phyloP scores from a whole-genome alignment of 2,797 vertebrate species.

The Fundulus diaphanus region DNA sequence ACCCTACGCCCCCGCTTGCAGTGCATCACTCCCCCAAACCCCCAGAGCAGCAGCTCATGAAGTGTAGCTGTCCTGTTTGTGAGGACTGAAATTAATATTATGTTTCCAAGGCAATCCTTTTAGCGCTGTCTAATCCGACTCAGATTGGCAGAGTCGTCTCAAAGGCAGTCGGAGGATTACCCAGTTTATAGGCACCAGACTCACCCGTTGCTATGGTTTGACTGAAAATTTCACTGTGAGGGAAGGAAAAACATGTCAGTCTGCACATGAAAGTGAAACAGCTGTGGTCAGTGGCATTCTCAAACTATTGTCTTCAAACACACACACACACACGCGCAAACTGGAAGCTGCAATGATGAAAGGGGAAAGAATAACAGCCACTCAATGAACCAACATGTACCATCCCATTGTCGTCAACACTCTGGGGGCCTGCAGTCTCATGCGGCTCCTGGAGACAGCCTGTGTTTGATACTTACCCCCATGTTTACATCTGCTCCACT shows the following conservation, averaged over 20 bases:
- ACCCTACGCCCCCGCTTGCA: slow-evolving; percentile 36
- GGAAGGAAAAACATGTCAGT: slow-evolving; percentile 28
- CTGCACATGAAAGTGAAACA: slow-evolving; percentile 27
- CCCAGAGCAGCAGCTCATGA: slow-evolving; percentile 45
- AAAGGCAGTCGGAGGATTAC: slow-evolving; percentile 72
- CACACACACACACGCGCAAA: not conserved
- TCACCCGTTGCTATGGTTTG: slow-evolving; percentile 30
- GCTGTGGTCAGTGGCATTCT: slow-evolving; percentile 36
- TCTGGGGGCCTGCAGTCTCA: slow-evolving; percentile 48
- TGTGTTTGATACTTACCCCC: slow-evolving; percentile 66
- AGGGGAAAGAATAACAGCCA: slow-evolving; percentile 33
- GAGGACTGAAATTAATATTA: slow-evolving; percentile 73
- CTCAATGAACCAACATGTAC: slow-evolving; percentile 35
- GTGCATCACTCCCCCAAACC: slow-evolving; percentile 26
- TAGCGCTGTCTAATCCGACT: slow-evolving; percentile 72
- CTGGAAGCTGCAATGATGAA: slow-evolving; percentile 28
- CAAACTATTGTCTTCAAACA: not conserved
- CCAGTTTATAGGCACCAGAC: slow-evolving; percentile 39
- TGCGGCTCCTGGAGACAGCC: slow-evolving; percentile 57
- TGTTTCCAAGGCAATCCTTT: slow-evolving; percentile 75
- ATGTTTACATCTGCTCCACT: slow-evolving; percentile 65
- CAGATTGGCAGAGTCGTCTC: slow-evolving; percentile 68
- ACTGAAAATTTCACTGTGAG: slow-evolving; percentile 13
- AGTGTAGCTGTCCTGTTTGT: slow-evolving; percentile 65
- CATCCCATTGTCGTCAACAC: slow-evolving; percentile 51